Conservation (phyloP, 2,113 vertebrate genomes). For the Burhinus oedicnemus region DNA sequence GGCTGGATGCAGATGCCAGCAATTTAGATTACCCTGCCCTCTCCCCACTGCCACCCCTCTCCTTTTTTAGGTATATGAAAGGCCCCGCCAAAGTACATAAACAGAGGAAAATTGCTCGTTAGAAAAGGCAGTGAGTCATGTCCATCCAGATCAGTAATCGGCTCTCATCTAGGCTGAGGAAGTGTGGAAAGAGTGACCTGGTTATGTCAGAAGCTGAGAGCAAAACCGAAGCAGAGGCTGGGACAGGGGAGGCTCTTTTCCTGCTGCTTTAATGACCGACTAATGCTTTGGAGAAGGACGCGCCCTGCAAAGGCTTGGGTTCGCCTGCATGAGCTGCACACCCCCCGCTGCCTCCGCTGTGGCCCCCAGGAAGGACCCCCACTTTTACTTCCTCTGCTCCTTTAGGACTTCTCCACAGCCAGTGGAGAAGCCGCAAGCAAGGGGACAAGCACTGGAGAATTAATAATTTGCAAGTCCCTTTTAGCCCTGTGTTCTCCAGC, state of each 20-base stretch:
- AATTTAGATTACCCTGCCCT: not conserved
- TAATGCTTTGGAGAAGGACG: not conserved
- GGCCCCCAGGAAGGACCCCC: not conserved
- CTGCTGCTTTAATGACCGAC: not conserved
- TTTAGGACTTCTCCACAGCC: not conserved
- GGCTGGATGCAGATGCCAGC: not conserved
- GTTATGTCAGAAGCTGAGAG: constrained; percentile 46
- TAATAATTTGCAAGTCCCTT: not conserved
- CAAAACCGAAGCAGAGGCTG: not conserved
- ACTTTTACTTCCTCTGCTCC: not conserved
- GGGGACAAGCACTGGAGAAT: not conserved
- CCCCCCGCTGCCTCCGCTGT: accelerated
- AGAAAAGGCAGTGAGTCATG: constrained; percentile 18
- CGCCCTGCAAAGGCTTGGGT: not conserved
- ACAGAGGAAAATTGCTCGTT: not conserved
- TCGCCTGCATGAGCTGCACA: accelerated
- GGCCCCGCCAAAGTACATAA: constrained; percentile 4
- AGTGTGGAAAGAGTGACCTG: constrained; percentile 63
- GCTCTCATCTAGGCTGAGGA: not conserved
- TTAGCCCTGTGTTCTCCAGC: not conserved
- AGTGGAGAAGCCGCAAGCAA: not conserved
- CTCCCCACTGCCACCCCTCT: constrained; percentile 9
- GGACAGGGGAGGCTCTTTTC: constrained; percentile 10
- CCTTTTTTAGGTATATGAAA: not conserved
- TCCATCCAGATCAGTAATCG: not conserved